Base-by-base conservation (phyloP, 2,113 vertebrate genomes). In the Cariama cristata region DNA sequence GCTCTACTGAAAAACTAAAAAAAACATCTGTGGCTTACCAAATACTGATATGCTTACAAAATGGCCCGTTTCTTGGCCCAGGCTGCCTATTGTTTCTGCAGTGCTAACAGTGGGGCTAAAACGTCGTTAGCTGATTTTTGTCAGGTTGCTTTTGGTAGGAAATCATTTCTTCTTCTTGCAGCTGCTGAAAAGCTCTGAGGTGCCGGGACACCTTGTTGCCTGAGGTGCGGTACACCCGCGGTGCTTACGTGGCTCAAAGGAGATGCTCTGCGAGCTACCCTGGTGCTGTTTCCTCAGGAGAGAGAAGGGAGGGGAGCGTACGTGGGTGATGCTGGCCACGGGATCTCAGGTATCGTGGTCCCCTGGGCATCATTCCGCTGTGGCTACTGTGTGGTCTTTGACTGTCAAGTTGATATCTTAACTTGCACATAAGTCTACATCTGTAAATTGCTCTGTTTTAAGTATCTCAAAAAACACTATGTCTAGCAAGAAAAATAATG, bases 41-140 rank as follows among this genome's bases (percentile, higher is more conserved):
- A 71, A 49, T 35, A 2, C 30, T 14, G 24, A 13, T 15, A 2
- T 26, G 28, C 14, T 18, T 53, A 17, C 24, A 73, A 44, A 59
- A 7, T 32, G 12, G 26, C 12, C 18, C 11, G 3, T 24, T 66
- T 24, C 45, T 47, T 40, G 18, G 32, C 50, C 50, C 35, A 5
- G 59, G 45, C 45, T 66, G 47, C 58, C 62, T 6, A 0, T 44
- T 28, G 58, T 59, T 33, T 47, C 63, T 23, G 26, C 60, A 16
- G 18, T 6, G 28, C 22, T 5, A 33, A 8, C 27, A 17, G 27
- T 3, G 42, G 40, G n/a, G 50, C 58, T 38, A 19, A 45, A 38
- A 19, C 24, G 0, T 32, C 7, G 1, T 22, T 12, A 27, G 56
- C 56, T 63, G 3, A 22, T 40, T 21, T 21, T 17, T n/a, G 50